phyloP scores from a whole-genome alignment of 2,113 vertebrate genomes.

The Rafetus swinhoei region DNA sequence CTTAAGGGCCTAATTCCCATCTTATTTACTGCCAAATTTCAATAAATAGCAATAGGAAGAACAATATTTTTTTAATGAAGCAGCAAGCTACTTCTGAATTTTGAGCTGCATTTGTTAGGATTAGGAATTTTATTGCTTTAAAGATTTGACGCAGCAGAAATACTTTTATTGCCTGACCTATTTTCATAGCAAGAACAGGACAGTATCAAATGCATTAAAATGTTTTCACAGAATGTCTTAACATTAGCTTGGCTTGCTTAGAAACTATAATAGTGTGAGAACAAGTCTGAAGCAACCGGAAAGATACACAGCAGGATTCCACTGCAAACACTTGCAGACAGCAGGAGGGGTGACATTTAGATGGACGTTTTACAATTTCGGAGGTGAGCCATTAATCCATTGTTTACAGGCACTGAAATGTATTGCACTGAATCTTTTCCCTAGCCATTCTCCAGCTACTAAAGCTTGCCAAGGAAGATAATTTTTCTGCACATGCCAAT shows the following conservation, averaged over 20 bases:
- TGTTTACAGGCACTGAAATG: not conserved
- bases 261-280: not conserved
- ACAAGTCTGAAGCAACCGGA: not conserved
- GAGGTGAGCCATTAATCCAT: not conserved
- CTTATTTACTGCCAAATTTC: not conserved
- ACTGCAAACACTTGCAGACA: not conserved
- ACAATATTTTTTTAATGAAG: not conserved
- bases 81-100: not conserved
- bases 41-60: accelerated
- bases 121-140: not conserved
- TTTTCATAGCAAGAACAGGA: not conserved
- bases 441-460: not conserved
- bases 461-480: not conserved
- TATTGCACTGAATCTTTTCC: not conserved
- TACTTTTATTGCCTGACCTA: not conserved
- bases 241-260: accelerated
- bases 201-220: not conserved
- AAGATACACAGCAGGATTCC: not conserved
- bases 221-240: not conserved
- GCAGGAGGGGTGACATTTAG: not conserved
- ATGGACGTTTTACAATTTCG: not conserved
- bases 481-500: not conserved
- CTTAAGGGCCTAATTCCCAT: not conserved
- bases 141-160: not conserved
- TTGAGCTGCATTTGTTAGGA: accelerated